Evolutionary conservation across 2,113 vertebrate genomes (phyloP), one percentile per base, ranked within the genome.

Genomic region (Orycteropus afer): DNA sequence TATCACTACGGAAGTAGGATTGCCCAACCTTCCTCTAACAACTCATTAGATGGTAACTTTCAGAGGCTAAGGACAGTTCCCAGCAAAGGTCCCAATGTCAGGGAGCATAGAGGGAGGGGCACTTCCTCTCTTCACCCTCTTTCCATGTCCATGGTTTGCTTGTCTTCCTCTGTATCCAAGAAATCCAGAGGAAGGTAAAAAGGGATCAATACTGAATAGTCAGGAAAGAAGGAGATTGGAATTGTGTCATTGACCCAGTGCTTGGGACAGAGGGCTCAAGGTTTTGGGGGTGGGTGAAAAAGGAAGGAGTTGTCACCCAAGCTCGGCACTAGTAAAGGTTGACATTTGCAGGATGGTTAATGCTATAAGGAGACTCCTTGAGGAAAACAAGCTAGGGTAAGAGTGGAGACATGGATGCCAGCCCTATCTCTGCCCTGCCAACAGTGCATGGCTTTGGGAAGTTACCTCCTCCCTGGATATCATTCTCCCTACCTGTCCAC

Each of bases 31-130:
- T n/a, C n/a, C n/a, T n/a, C n/a, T n/a, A n/a, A 47, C 61, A 83
- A 40, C 73, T 37, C 22, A 0, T 61, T 18, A 49, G 7, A 49
- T 29, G 47, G 29, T 45, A 65, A 3, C 17, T 51, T 86, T 27
- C 7, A 7, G 47, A 73, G 65, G 4, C 29, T 45, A 32, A 42
- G 25, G 20, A 32, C 49, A 34, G 2, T 37, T 90, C 20, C 6
- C 7, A n/a, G n/a, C 3, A 0, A 37, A 9, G 1, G 29, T 51
- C 23, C 8, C 51, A 47, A 0, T 12, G 27, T 55, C 37, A 27
- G 37, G n/a, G 55, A 78, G 25, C 9, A 14, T 29, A 4, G 40
- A 37, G 23, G 10, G 15, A 29, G 20, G 67, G 15, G 0, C 4
- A 22, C 34, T 45, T 42, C 59, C 53, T 84, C 34, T 80, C 32